A percentile compares a stretch with the other conserved stretches of the same genome.
Conservation (phyloP, 2,113 vertebrate genomes). For the Microcebus lehilahytsara region DNA sequence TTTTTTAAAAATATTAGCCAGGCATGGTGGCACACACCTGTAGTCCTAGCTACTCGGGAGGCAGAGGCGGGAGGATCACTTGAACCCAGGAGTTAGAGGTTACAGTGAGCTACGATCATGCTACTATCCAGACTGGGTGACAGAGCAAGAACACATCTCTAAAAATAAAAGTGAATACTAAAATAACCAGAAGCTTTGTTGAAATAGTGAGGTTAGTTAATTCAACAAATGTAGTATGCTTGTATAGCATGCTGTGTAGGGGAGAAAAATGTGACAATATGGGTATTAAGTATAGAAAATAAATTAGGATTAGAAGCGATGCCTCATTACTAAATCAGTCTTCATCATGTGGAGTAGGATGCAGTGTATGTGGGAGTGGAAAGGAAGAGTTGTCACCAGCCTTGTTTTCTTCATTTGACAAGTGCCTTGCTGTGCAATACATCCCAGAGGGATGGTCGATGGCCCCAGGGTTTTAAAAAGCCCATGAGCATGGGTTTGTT, state of each 20-base stretch:
- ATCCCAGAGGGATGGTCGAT: slow-evolving; percentile 17
- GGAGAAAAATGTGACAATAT: slow-evolving; percentile 68
- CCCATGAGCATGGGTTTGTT: not conserved
- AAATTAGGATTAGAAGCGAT: slow-evolving; percentile 79
- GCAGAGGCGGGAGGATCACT: not conserved
- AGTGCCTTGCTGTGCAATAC: slow-evolving; percentile 41
- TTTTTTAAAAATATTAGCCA: not conserved
- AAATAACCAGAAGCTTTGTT: slow-evolving; percentile 44
- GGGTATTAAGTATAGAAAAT: slow-evolving; percentile 77
- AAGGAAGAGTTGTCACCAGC: slow-evolving; percentile 72
- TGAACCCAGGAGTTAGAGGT: not conserved
- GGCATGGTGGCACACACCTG: not conserved
- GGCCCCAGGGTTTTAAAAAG: not conserved
- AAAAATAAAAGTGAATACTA: not conserved
- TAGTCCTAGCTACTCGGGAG: not conserved
- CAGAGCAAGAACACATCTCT: not conserved
- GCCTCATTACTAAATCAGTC: slow-evolving; percentile 74
- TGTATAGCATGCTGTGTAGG: not conserved
- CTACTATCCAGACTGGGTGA: not conserved
- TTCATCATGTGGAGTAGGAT: slow-evolving; percentile 41
- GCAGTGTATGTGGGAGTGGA: not conserved
- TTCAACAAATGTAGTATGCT: not conserved
- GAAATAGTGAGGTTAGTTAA: slow-evolving; percentile 31
- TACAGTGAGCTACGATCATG: no score
- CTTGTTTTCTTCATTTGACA: slow-evolving; percentile 74